A percentile compares a stretch with the other conserved stretches of the same genome.
Conservation (phyloP, 2,888 invertebrate species). For the Anticlea derivata region DNA sequence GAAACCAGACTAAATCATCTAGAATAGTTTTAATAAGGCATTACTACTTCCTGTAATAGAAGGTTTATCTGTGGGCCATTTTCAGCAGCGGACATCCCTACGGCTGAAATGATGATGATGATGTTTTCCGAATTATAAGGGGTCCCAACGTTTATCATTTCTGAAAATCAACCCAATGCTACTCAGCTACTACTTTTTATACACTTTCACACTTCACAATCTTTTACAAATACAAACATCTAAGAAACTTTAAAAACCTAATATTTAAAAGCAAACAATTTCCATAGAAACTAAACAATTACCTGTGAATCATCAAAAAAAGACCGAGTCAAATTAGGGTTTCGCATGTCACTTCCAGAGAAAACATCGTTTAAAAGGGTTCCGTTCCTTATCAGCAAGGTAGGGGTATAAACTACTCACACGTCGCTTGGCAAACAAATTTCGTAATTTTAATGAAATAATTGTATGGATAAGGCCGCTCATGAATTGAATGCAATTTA, state of each 20-base stretch:
- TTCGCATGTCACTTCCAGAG: conserved; percentile 45
- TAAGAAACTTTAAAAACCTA: conserved; percentile 19
- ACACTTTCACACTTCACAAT: conserved; percentile 9
- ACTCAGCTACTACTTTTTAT: conserved; percentile 14
- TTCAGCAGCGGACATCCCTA: too few species aligned
- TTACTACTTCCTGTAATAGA: too few species aligned
- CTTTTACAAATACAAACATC: conserved; percentile 17
- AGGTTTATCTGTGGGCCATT: too few species aligned
- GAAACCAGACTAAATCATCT: too few species aligned
- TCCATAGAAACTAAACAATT: conserved; percentile 31
- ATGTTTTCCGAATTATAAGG: too few species aligned
- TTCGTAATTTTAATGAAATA: conserved; percentile 48
- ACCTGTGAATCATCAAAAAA: too few species aligned
- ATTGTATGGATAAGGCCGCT: conserved; percentile 39
- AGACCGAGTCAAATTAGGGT: conserved; percentile 41
- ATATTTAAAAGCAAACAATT: conserved; percentile 34
- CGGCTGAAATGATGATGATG: too few species aligned
- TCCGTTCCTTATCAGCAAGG: conserved; percentile 42
- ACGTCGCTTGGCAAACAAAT: conserved; percentile 58
- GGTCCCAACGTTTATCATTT: conserved; percentile 10
- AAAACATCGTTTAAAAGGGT: conserved; percentile 36
- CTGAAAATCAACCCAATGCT: too few species aligned
- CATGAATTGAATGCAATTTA: not conserved
- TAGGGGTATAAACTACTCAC: conserved; percentile 62
- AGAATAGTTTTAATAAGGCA: too few species aligned